A percentile compares a stretch with the other conserved stretches of the same genome.
phyloP scores from a whole-genome alignment of 2,888 invertebrate genomes.

The Morinoia aosen region DNA sequence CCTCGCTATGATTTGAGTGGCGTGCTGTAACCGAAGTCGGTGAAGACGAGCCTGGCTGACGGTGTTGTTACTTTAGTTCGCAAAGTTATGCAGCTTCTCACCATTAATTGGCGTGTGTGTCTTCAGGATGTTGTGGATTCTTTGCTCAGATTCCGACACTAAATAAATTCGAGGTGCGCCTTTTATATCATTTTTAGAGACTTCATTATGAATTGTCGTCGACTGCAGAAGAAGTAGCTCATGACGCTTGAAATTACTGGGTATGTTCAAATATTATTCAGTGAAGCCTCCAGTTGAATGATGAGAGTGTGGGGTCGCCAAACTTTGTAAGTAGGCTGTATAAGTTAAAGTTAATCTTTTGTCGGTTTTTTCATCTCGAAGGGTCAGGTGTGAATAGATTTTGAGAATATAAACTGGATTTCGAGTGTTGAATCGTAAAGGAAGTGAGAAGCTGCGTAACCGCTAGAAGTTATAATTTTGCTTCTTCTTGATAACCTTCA shows the following conservation, averaged over 20 bases:
- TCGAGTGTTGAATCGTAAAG: neutral
- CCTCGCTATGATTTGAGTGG: neutral
- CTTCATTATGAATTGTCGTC: neutral
- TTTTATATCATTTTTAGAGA: neutral
- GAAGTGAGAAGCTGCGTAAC: neutral
- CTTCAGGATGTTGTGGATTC: neutral
- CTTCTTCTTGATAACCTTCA: neutral
- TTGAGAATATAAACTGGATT: neutral
- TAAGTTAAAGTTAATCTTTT: neutral
- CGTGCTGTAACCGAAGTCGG: neutral
- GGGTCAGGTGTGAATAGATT: neutral
- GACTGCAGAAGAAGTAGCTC: neutral
- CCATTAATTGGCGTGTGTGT: neutral
- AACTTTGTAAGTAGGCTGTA: neutral
- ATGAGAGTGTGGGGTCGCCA: neutral
- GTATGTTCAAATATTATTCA: neutral
- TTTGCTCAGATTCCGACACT: neutral
- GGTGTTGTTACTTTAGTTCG: neutral
- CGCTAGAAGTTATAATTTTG: neutral
- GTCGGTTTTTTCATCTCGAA: too few relatives aligned
- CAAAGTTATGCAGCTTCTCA: neutral
- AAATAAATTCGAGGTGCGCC: neutral
- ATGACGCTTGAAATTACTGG: neutral
- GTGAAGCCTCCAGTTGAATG: neutral
- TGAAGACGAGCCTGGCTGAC: neutral